phyloP scores from a whole-genome alignment of 1,140 invertebrate species.

The Paralvinella palmiformis region DNA sequence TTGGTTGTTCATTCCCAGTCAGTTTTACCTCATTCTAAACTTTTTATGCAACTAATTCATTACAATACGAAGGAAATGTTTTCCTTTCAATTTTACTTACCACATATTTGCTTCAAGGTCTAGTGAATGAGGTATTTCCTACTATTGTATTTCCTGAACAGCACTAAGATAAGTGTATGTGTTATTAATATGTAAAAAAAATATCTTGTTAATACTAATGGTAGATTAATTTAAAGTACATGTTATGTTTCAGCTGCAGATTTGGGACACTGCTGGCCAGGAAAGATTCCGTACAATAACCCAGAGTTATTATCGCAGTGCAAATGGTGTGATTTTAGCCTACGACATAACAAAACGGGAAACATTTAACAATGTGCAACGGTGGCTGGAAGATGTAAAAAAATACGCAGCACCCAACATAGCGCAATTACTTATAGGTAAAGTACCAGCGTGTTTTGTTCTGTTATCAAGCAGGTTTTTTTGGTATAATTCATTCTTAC shows the following conservation, averaged over 20 bases:
- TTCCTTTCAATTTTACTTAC: too few species aligned
- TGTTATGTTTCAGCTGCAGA: slow-evolving; percentile 65
- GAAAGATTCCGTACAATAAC: slow-evolving; percentile 96
- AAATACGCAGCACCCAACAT: slow-evolving; percentile 86
- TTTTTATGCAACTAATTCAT: too few species aligned
- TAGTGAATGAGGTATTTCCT: too few species aligned
- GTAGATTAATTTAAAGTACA: too few species aligned
- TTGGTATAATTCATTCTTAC: slow-evolving; percentile 5
- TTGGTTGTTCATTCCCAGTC: too few species aligned
- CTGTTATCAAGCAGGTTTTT: background rate
- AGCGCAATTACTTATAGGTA: slow-evolving; percentile 79
- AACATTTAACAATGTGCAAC: slow-evolving; percentile 79
- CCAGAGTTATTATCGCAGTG: slow-evolving; percentile 59
- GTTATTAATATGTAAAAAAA: slow-evolving; percentile 12
- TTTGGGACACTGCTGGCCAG: slow-evolving; percentile 97
- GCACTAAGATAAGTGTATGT: background rate
- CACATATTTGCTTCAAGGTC: too few species aligned
- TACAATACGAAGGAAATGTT: too few species aligned
- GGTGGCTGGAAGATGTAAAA: slow-evolving; percentile 92
- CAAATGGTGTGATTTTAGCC: slow-evolving; percentile 62
- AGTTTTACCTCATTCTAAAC: too few species aligned
- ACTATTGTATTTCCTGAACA: too few species aligned
- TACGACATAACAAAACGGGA: slow-evolving; percentile 90
- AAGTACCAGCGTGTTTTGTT: slow-evolving; percentile 26
- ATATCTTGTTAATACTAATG: slow-evolving; percentile 8